Evolutionary conservation across 1,140 invertebrate species (phyloP), one percentile per base, ranked within the genome.

Genomic region (Apocrypta bakeri): DNA sequence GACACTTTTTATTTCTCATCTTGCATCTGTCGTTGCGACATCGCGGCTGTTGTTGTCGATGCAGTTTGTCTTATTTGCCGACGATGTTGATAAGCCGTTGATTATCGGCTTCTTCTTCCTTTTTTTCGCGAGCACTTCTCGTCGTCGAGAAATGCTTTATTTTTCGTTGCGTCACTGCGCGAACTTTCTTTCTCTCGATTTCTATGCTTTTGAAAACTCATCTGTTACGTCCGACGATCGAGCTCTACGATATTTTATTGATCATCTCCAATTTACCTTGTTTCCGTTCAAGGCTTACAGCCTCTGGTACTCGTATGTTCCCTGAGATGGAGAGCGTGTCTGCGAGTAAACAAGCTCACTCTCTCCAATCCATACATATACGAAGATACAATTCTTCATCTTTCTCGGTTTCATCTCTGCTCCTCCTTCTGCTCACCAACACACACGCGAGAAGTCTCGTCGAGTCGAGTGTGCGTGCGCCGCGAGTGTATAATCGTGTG

Each of bases 371-470:
- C 2, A 9, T 72, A 37, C 69, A 33, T 21, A 3, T 24, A 25
- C 24, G 69, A 24, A 37, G 21, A 33, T 56, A 56, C 48, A n/a
- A 7, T 21, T 42, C 40, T 56, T 37, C 33, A 37, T 37, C 33
- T 37, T 37, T 37, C 9, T 37, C 33, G 9, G 33, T 37, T 37
- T 37, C 33, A 37, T 37, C 9, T 37, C 9, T 27, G 29, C 21
- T 17, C 61, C 73, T 75, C 27, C 17, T 75, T 1, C 61, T 76
- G 17, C 37, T 42, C 37, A 42, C 48, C 40, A 64, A 40, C 64
- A 66, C 64, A 66, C 75, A 33, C 21, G 71, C 69, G 71, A 64
- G 76, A 87, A 89, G 87, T 88, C 83, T 76, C 74, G 87, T 66
- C 56, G 87, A 90, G 86, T 56, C 17, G 48, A 56, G 17, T 56